Conservation (phyloP, 2,888 invertebrate genomes). For the Orthonychiurus folsomi region DNA sequence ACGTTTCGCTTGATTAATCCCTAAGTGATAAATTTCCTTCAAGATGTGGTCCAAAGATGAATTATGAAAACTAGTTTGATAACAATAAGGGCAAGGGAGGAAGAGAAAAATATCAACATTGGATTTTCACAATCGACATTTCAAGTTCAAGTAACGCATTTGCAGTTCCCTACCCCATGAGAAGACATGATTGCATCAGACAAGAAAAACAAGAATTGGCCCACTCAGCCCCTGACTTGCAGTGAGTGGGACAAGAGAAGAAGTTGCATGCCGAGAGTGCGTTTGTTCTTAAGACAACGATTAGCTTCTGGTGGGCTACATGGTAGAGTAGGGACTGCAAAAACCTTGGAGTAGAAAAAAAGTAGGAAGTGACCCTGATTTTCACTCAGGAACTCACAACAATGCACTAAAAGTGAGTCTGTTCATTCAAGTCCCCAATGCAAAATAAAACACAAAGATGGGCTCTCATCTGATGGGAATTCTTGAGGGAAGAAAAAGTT, state of each 20-base stretch:
- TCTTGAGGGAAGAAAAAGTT: background rate
- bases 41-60: no score
- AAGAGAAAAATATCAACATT: background rate
- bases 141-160: background rate
- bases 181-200: background rate
- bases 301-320: no score
- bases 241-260: no score
- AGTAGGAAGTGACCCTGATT: constrained; percentile 15
- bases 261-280: no score
- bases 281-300: no score
- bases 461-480: background rate
- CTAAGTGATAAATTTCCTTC: no score
- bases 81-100: background rate
- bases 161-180: no score
- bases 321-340: no score
- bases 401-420: background rate
- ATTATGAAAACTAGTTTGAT: background rate
- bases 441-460: background rate
- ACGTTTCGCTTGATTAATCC: no score
- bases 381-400: constrained; percentile 11
- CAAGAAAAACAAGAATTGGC: background rate
- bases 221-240: no score
- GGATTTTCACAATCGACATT: background rate
- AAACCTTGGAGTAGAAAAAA: constrained; percentile 7
- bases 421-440: background rate